Percentiles rank a stretch among this genome's conserved stretches.
phyloP scores from a whole-genome alignment of 2,888 invertebrate species.

The Anagyrus pseudococci region DNA sequence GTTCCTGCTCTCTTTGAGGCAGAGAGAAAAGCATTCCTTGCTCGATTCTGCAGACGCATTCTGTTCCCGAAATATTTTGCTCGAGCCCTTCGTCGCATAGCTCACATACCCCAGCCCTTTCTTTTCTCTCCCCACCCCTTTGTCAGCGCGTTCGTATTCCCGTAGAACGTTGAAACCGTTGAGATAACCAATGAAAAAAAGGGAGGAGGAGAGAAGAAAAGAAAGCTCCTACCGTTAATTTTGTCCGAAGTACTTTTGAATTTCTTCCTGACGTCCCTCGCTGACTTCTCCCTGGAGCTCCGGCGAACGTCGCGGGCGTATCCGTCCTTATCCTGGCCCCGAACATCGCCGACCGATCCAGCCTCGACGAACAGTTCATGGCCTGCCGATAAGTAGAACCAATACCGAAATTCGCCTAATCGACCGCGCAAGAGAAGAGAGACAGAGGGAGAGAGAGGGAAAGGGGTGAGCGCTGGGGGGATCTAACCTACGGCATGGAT shows the following conservation, averaged over 20 bases:
- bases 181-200: not conserved
- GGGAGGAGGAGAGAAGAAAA: not conserved
- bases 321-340: conserved; percentile 5
- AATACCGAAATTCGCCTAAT: not conserved
- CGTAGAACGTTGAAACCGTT: not conserved
- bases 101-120: too few species aligned
- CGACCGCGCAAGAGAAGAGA: too few species aligned
- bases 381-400: not conserved
- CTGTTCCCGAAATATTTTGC: too few species aligned
- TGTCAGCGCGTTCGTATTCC: too few species aligned
- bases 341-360: not conserved
- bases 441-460: too few species aligned
- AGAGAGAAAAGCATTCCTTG: too few species aligned
- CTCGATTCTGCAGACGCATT: too few species aligned
- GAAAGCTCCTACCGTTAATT: not conserved
- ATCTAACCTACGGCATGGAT: conserved; percentile 47
- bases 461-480: not conserved
- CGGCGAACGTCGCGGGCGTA: not conserved
- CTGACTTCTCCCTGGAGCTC: not conserved
- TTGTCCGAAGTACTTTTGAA: not conserved
- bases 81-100: too few species aligned
- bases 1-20: not conserved
- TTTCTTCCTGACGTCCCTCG: conserved; percentile 3
- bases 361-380: conserved; percentile 14
- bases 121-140: too few species aligned